Base-by-base conservation (phyloP, 2,797 vertebrate genomes). In the Manis crassicaudata region DNA sequence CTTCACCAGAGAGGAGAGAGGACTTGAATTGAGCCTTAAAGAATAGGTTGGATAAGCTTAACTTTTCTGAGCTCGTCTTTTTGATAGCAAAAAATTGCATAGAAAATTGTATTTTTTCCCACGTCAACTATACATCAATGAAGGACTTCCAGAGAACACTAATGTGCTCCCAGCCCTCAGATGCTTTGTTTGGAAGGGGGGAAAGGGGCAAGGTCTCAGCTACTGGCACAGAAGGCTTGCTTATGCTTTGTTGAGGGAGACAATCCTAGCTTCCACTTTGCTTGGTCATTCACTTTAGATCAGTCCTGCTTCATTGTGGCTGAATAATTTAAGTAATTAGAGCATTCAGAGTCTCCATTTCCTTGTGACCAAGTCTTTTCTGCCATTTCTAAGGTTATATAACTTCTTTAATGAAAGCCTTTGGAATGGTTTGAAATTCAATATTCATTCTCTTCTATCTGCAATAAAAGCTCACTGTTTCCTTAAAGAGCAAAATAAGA, bases 251-350 rank as follows among this genome's bases (percentile, higher is more conserved):
- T 82, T 92, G 77, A 85, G 27, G 32, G 35, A 73, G 29, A 95
- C 43, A 54, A 89, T 65, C 67, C 12, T 72, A 83, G 52, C 25
- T 94, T 79, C 21, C 56, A 75, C 25, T 76, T 91, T 72, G 18
- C 23, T 43, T 86, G 17, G 5, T 85, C 20, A 70, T 91, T 86
- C 65, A 93, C 17, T 86, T 90, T 60, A 84, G 35, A 84, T 95
- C 56, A 92, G 20, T 68, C 80, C 35, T 93, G 54, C 35, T 93
- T 97, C 46, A 35, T 79, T 93, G 56, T 92, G 9, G 9, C 11
- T 90, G 60, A 72, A 50, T 84, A 90, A 92, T 94, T 86, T 89
- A 86, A 77, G 43, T 60, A 95, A 97, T 79, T 79, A 92, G 18
- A 94, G 5, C 70, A 81, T 87, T 90, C n/a, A 40, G 11, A 84